Percentiles rank a stretch among this genome's conserved stretches.
Conservation (phyloP, 2,113 vertebrate species). For the Hemiprocne comata region DNA sequence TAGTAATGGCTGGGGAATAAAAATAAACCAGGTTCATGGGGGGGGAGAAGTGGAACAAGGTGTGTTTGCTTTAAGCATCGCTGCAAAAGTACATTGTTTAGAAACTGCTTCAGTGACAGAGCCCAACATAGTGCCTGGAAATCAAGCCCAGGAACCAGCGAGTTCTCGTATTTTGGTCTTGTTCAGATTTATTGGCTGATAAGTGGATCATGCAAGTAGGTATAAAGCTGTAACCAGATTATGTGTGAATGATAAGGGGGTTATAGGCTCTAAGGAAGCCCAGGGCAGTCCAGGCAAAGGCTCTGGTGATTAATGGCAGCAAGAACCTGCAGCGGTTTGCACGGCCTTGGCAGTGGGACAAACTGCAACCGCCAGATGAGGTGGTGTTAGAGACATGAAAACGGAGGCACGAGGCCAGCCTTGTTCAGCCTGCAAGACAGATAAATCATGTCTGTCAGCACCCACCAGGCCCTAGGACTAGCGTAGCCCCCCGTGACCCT, state of each 20-base stretch:
- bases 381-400: background rate
- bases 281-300: background rate
- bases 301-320: background rate
- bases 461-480: background rate
- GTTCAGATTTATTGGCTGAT: conserved; percentile 27
- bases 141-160: rapidly evolving
- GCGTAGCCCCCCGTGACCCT: background rate
- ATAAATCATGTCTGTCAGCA: conserved; percentile 9
- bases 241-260: background rate
- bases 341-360: background rate
- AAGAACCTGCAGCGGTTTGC: background rate
- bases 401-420: background rate
- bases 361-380: background rate
- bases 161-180: background rate
- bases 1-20: background rate
- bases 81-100: background rate
- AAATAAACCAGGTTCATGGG: background rate
- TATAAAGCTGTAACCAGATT: background rate
- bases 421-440: background rate
- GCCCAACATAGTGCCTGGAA: background rate
- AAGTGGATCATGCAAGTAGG: background rate
- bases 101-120: background rate
- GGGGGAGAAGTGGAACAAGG: background rate
- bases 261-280: background rate
- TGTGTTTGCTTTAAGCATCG: background rate